Base-by-base conservation (phyloP, 2,888 invertebrate species). In the Callosobruchus maculatus region DNA sequence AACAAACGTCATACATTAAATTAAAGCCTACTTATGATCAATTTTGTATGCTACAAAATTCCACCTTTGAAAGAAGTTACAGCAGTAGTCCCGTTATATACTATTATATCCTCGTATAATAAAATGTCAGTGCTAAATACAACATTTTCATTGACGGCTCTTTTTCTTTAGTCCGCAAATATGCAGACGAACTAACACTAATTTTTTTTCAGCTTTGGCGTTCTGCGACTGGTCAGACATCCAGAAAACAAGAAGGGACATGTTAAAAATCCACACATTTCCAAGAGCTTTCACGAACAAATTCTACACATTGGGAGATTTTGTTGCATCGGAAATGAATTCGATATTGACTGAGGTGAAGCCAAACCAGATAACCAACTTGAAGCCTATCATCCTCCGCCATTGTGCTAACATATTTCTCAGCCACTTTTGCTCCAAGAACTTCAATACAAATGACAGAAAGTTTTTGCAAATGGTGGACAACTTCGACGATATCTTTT, bases 211-310 rank as follows among this genome's bases (percentile, higher is more conserved):
- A 92, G 92, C 92, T 73, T 85, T 93, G 78, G 92, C 92, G n/a
- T 91, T 93, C 80, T 92, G 92, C 83, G 89, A 92, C 82, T 93
- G 92, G 91, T 92, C 92, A 9, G 89, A 90, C 20, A 84, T 90
- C 0, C 92, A 93, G 79, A 91, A 90, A 80, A 84, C 86, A 0
- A 87, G 92, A 13, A 87, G 92, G 18, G 90, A 91, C 75, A 89
- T 92, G 87, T 85, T 91, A 4, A 88, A 88, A 73, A 86, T 88
- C 0, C 89, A 91, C 85, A 89, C 90, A 0, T 91, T 92, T 80
- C 92, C 92, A 0, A 86, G 90, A 67, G 87, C 89, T 0, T 89
- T 89, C 77, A 89, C 90, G n/a, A 82, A 86, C 67, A 89, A 89
- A 71, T 91, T 88, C 82, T 84, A 88, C 75, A 85, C 87, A 67